These are phyloP conservation scores for Labia minor DNA, from an alignment of 2,888 invertebrate genomes.

Conservation along the genomic window DNA sequence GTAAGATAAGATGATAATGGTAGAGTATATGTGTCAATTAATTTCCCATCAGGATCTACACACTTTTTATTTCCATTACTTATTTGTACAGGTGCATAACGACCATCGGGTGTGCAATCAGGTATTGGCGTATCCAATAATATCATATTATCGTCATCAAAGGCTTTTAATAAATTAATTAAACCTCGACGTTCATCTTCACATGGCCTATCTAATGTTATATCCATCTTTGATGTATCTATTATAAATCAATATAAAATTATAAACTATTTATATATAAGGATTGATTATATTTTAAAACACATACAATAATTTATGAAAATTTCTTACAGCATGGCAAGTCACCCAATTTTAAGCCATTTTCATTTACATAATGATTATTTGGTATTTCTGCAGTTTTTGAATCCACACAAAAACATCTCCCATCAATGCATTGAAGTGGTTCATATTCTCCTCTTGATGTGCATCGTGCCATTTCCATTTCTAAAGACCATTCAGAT, in stretches of 20 bases:
- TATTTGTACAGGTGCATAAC: constrained; percentile 38
- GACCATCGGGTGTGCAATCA: constrained; percentile 43
- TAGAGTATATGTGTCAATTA: neutral
- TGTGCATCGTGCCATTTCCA: constrained; percentile 47
- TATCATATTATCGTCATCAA: constrained; percentile 30
- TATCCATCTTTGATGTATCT: too few relatives aligned
- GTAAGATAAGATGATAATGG: neutral
- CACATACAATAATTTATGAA: too few relatives aligned
- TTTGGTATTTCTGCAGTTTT: constrained; percentile 41
- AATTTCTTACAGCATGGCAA: constrained; percentile 39
- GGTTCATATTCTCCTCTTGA: constrained; percentile 56
- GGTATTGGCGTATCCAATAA: constrained; percentile 35
- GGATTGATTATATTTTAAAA: too few relatives aligned
- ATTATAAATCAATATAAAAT: too few relatives aligned
- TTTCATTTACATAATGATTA: constrained; percentile 31
- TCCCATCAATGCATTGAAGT: constrained; percentile 49
- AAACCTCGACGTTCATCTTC: constrained; percentile 27
- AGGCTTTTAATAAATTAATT: constrained; percentile 32
- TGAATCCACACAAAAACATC: constrained; percentile 51
- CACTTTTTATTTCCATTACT: constrained; percentile 28
- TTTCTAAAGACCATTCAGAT: constrained; percentile 35
- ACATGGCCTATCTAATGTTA: constrained; percentile 18
- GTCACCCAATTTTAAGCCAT: constrained; percentile 31
- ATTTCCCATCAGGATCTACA: constrained; percentile 18
- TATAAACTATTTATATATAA: too few relatives aligned